phyloP scores from a whole-genome alignment of 1,140 invertebrate species.

The Lamellibrachia luymesi region DNA sequence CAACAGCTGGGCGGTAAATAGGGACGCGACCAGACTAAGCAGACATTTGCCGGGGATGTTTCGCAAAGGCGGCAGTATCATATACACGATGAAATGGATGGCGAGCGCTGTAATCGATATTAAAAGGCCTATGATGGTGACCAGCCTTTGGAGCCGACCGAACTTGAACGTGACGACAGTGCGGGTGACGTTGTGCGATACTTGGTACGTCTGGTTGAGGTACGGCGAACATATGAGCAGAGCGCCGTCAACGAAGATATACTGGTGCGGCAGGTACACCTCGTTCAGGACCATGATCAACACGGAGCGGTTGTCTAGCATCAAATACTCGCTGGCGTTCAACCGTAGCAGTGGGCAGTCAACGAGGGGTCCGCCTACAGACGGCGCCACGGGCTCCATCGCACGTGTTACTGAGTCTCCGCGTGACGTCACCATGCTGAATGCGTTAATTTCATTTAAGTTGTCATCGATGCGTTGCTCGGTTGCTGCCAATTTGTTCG shows the following conservation, averaged over 20 bases:
- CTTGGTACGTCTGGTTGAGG: background rate
- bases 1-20: constrained; percentile 57
- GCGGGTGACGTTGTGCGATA: background rate
- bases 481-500: background rate
- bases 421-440: background rate
- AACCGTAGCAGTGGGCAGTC: constrained; percentile 9
- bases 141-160: constrained; percentile 28
- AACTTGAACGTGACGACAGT: constrained; percentile 26
- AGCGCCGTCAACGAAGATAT: background rate
- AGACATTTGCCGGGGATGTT: constrained; percentile 61
- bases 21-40: constrained; percentile 53
- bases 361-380: background rate
- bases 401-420: background rate
- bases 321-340: constrained; percentile 25
- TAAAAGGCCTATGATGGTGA: constrained; percentile 34
- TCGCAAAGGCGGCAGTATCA: constrained; percentile 51
- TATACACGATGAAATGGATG: constrained; percentile 50
- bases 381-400: constrained; percentile 7
- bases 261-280: constrained; percentile 18
- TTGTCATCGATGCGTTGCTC: background rate
- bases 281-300: constrained; percentile 10
- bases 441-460: background rate
- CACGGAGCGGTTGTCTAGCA: constrained; percentile 21
- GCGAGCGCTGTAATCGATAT: constrained; percentile 37
- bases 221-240: background rate